Percentiles rank a stretch among this genome's conserved stretches.
Conservation (phyloP, 1,140 invertebrate species). For the Saccostrea echinata region DNA sequence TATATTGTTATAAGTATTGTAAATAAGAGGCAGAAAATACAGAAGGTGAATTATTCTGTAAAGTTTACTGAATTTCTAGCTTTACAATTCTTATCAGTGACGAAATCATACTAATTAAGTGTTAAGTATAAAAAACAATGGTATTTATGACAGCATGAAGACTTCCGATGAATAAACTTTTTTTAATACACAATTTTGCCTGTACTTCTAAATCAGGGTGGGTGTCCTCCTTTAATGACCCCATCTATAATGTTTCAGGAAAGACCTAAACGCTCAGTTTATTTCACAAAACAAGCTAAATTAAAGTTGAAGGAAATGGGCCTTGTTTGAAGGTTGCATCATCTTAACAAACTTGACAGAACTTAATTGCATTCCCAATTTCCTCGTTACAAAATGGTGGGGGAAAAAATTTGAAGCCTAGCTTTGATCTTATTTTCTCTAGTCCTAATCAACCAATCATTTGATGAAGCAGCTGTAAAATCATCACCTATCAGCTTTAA, state of each 20-base stretch:
- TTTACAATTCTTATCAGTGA: no score
- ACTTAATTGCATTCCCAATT: constrained; percentile 4
- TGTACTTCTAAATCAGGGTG: no score
- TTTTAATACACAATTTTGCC: no score
- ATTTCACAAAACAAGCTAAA: not conserved
- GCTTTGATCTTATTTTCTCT: not conserved
- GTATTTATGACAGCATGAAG: no score
- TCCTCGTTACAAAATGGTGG: not conserved
- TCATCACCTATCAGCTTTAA: constrained; percentile 7
- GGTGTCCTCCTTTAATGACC: no score
- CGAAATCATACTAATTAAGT: no score
- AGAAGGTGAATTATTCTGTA: no score
- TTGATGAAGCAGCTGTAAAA: not conserved
- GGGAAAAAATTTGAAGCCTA: not conserved
- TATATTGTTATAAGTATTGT: no score
- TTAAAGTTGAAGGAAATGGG: not conserved
- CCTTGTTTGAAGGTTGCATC: not conserved
- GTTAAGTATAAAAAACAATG: no score
- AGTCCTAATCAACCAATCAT: constrained; percentile 3
- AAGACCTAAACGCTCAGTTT: not conserved
- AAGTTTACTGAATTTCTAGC: no score
- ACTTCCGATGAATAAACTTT: no score
- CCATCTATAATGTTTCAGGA: not conserved
- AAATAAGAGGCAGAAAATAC: no score
- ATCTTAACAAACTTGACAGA: not conserved